Evolutionary conservation across 2,113 vertebrate genomes (phyloP).

Genomic region (Atlantisia rogersi): DNA sequence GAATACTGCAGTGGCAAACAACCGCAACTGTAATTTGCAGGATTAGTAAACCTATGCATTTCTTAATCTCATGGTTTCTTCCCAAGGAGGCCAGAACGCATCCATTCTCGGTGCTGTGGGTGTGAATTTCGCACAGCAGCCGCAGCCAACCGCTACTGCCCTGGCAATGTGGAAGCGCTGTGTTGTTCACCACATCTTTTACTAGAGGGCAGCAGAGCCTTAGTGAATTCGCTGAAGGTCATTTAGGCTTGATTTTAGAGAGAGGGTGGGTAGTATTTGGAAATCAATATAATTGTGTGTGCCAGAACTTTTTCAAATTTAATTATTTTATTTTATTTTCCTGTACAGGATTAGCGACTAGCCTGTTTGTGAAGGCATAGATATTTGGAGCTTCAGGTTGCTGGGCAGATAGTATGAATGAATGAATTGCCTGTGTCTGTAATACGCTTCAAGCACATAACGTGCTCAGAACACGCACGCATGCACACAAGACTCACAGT

Average conservation of each 20-base stretch:
- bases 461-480: not conserved
- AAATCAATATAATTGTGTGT: not conserved
- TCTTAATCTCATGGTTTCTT: not conserved
- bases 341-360: not conserved
- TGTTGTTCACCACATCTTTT: not conserved
- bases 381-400: not conserved
- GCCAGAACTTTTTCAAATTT: not conserved
- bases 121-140: not conserved
- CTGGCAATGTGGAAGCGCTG: not conserved
- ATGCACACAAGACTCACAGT: not conserved
- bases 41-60: not conserved
- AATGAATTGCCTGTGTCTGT: not conserved
- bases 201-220: conserved; percentile 19
- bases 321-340: not conserved
- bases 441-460: not conserved
- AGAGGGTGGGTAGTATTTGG: not conserved
- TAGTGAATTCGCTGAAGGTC: not conserved
- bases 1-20: not conserved
- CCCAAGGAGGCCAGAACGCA: not conserved
- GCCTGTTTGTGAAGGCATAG: not conserved
- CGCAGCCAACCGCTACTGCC: not conserved
- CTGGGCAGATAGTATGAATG: not conserved
- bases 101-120: no score
- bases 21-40: not conserved
- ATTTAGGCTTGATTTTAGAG: not conserved